These are phyloP conservation scores for Bovichtus diacanthus DNA, from an alignment of 2,797 vertebrate species.

Conservation along the genomic window DNA sequence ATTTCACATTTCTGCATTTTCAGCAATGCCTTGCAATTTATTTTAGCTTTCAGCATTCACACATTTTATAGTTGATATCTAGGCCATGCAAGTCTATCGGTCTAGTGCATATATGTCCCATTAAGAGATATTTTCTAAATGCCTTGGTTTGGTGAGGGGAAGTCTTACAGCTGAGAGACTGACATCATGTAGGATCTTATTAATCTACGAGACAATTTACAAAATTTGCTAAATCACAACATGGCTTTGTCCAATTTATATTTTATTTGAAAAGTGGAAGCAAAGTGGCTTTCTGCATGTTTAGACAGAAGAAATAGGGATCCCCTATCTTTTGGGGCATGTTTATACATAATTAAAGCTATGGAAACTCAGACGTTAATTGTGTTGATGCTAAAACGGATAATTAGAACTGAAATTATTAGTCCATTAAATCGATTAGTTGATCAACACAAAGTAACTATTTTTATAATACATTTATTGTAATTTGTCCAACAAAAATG, in stretches of 20 bases:
- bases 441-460: not conserved
- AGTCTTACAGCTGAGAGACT: not conserved
- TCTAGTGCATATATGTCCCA: not conserved
- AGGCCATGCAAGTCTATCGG: not conserved
- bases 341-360: not conserved
- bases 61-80: slow-evolving; percentile 9
- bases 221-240: not conserved
- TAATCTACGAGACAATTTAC: not conserved
- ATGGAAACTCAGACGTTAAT: not conserved
- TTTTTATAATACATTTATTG: not conserved
- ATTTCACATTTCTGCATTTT: too few species aligned
- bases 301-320: not conserved
- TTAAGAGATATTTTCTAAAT: not conserved
- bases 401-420: not conserved
- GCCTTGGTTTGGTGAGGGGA: not conserved
- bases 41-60: too few species aligned
- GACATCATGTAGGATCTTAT: not conserved
- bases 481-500: not conserved
- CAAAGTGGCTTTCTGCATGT: not conserved
- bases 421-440: not conserved
- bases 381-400: not conserved
- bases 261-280: not conserved
- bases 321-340: not conserved
- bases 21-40: too few species aligned
- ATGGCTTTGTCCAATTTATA: not conserved